Conservation (phyloP, 2,888 invertebrate species). For the Aspidiotus destructor region DNA sequence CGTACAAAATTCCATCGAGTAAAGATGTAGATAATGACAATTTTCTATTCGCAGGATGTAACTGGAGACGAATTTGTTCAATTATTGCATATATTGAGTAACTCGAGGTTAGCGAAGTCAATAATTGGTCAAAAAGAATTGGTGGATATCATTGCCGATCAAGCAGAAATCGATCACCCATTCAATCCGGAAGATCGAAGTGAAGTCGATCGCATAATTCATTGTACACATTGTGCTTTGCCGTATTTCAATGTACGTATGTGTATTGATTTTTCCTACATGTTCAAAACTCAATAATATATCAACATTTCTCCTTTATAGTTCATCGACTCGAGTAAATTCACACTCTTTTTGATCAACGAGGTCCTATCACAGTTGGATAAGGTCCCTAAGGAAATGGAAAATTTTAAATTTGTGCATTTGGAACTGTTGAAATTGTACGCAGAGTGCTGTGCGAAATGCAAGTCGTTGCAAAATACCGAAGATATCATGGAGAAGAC, state of each 20-base stretch:
- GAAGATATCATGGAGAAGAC: constrained; percentile 64
- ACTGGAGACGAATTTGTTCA: constrained; percentile 84
- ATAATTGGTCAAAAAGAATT: constrained; percentile 77
- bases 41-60: constrained; percentile 56
- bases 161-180: constrained; percentile 66
- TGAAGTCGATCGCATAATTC: constrained; percentile 69
- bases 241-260: constrained; percentile 62
- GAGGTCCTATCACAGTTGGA: constrained; percentile 66
- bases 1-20: constrained; percentile 17
- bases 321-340: constrained; percentile 55
- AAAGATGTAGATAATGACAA: constrained; percentile 5
- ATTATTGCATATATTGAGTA: constrained; percentile 74
- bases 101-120: constrained; percentile 70
- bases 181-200: constrained; percentile 51
- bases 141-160: constrained; percentile 72
- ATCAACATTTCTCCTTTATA: neutral
- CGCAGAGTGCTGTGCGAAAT: constrained; percentile 71
- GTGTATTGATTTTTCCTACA: constrained; percentile 6
- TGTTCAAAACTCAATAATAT: neutral
- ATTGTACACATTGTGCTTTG: constrained; percentile 75
- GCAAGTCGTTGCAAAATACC: constrained; percentile 65
- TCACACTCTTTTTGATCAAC: constrained; percentile 73
- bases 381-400: constrained; percentile 53
- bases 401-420: constrained; percentile 54
- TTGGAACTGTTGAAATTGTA: constrained; percentile 74